Evolutionary conservation across 2,888 invertebrate genomes (phyloP).

Genomic region (Acronicta psi): DNA sequence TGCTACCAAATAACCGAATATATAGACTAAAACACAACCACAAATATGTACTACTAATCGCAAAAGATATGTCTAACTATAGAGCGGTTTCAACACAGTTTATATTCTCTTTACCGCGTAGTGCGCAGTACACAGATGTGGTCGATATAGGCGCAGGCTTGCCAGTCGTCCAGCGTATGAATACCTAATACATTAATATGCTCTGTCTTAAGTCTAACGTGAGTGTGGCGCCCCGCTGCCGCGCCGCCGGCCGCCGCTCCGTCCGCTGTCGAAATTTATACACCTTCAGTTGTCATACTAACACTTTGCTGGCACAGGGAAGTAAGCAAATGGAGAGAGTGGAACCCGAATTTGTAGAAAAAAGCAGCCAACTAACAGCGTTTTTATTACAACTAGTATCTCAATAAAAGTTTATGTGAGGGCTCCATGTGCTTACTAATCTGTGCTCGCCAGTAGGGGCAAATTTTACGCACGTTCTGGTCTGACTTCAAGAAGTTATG

Average conservation of each 20-base stretch:
- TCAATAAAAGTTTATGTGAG: not conserved
- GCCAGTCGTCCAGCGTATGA: slow-evolving; percentile 28
- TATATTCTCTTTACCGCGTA: not conserved
- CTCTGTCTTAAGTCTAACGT: slow-evolving; percentile 40
- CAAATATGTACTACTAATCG: slow-evolving; percentile 16
- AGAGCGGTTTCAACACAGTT: not conserved
- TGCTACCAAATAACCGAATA: slow-evolving; percentile 25
- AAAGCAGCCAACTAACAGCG: not conserved
- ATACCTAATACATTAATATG: slow-evolving; percentile 33
- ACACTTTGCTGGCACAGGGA: slow-evolving; percentile 4
- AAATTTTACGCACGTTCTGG: slow-evolving; percentile 23
- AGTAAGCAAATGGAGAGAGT: slow-evolving; percentile 8
- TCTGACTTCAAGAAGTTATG: slow-evolving; percentile 22
- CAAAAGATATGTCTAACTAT: slow-evolving; percentile 2
- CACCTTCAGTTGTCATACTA: slow-evolving; percentile 33
- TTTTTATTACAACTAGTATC: not conserved
- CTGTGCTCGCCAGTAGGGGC: slow-evolving; percentile 29
- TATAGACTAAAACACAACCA: slow-evolving; percentile 25
- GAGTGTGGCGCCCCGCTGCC: slow-evolving; percentile 23
- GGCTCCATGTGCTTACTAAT: slow-evolving; percentile 25
- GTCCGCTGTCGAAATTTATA: slow-evolving; percentile 52
- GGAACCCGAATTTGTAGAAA: not conserved
- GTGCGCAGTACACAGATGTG: slow-evolving; percentile 11
- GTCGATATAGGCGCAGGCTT: slow-evolving; percentile 8
- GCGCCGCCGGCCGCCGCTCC: slow-evolving; percentile 46